Evolutionary conservation across 23 tunicate genomes (phyloP).

Genomic region (Botrylloides violaceus): DNA sequence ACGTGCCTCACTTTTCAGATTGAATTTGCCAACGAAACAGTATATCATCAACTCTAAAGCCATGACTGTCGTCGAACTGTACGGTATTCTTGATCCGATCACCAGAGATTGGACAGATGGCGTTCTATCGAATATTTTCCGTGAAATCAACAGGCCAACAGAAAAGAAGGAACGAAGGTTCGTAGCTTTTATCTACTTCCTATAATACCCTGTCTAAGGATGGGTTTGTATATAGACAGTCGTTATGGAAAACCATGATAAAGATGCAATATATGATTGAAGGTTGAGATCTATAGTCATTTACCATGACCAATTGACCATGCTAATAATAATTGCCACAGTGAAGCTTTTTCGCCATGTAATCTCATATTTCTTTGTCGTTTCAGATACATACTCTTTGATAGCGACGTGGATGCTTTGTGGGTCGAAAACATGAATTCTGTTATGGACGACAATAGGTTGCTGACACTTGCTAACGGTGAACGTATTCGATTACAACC

Average conservation of each 20-base stretch:
- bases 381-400: constrained; percentile 85
- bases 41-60: constrained; percentile 95
- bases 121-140: constrained; percentile 87
- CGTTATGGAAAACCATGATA: no score
- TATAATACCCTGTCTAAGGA: no score
- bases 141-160: constrained; percentile 94
- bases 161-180: constrained; percentile 93
- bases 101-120: constrained; percentile 99
- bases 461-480: constrained; percentile 96
- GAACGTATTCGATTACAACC: constrained; percentile 89
- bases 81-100: constrained; percentile 92
- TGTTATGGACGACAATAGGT: constrained; percentile 98
- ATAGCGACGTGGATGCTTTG: constrained; percentile 94
- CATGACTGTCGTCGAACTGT: constrained; percentile 91
- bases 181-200: no score
- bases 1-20: constrained; percentile 16
- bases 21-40: constrained; percentile 67
- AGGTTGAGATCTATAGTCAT: no score
- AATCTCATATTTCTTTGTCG: no score
- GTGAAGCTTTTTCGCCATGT: no score
- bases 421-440: constrained; percentile 99
- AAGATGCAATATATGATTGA: no score
- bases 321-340: no score
- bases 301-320: no score
- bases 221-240: no score